phyloP scores from a whole-genome alignment of 2,113 vertebrate species.

The Callocephalon fimbriatum region DNA sequence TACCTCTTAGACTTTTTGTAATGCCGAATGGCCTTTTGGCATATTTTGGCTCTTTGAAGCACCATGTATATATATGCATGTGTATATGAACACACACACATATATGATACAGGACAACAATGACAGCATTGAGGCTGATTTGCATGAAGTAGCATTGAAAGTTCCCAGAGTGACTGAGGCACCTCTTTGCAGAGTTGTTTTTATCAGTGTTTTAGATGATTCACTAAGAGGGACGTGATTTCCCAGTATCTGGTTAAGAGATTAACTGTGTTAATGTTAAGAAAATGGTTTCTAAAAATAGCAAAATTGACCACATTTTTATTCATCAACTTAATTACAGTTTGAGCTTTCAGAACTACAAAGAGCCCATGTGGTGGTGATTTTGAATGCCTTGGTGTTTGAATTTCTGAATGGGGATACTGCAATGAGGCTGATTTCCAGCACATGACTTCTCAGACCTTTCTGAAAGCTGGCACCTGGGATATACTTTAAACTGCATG shows the following conservation, averaged over 20 bases:
- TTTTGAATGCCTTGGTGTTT: not conserved
- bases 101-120: not conserved
- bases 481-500: not conserved
- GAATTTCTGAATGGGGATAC: not conserved
- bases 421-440: not conserved
- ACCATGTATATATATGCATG: accelerated
- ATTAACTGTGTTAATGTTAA: not conserved
- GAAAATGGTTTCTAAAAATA: not conserved
- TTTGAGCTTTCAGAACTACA: not conserved
- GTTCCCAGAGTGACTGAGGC: not conserved
- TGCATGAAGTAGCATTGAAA: not conserved
- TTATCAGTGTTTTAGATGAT: not conserved
- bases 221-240: not conserved
- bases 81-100: not conserved
- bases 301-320: not conserved
- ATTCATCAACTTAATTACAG: not conserved
- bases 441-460: not conserved
- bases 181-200: not conserved
- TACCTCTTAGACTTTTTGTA: not conserved
- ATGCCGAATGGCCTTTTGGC: not conserved
- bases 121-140: not conserved
- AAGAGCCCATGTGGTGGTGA: not conserved
- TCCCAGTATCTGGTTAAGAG: not conserved
- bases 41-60: not conserved
- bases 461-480: not conserved